Evolutionary conservation across 2,797 vertebrate genomes (phyloP).

Genomic region (Syngnathus rostellatus): DNA sequence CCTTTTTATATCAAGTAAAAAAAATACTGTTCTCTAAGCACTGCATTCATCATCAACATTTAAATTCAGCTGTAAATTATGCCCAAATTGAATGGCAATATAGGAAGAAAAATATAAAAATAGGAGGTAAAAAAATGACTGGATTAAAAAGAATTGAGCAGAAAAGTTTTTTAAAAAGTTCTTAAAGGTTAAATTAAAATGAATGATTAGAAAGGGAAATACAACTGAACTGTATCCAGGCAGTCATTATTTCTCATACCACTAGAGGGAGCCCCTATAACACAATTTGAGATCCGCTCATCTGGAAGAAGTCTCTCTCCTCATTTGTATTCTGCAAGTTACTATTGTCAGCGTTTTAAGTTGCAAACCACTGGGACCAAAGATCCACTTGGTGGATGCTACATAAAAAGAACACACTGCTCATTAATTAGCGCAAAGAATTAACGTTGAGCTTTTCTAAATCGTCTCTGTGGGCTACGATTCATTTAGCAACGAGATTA

Average conservation of each 20-base stretch:
- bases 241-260: neutral
- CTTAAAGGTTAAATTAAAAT: neutral
- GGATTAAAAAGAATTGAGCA: neutral
- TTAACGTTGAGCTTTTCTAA: neutral
- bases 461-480: constrained; percentile 9
- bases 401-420: too few relatives aligned
- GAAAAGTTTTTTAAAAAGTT: neutral
- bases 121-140: neutral
- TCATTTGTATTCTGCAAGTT: neutral
- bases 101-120: neutral
- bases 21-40: too few relatives aligned
- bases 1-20: too few relatives aligned
- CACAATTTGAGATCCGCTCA: neutral
- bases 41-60: neutral
- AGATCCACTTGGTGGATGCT: neutral
- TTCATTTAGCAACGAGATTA: constrained; percentile 8
- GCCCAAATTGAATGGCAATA: neutral
- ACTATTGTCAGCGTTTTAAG: neutral
- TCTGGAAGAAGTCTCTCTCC: neutral
- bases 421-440: constrained; percentile 1
- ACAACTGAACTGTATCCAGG: neutral
- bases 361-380: neutral
- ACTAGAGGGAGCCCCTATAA: neutral
- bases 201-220: neutral
- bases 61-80: neutral